These are phyloP conservation scores for Neogale vison DNA, from an alignment of 2,113 vertebrate species.

Conservation along the genomic window DNA sequence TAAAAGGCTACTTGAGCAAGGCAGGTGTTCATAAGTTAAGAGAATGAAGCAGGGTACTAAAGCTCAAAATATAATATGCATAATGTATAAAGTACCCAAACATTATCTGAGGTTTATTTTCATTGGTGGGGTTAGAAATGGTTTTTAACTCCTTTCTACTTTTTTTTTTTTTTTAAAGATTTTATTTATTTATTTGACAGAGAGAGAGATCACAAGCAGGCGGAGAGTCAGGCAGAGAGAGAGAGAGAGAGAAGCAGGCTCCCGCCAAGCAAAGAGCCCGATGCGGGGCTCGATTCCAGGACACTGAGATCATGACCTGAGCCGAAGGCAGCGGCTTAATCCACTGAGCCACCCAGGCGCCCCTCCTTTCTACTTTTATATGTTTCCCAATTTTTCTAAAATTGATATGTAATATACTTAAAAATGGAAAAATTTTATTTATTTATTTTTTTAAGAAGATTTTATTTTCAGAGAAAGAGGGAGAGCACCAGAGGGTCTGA, in stretches of 20 bases:
- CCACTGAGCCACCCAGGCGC: no score
- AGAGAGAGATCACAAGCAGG: no score
- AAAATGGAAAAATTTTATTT: background rate
- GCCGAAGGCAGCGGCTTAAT: no score
- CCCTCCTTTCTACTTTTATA: background rate
- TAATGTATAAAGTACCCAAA: background rate
- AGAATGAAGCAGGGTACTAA: background rate
- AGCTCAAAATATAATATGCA: background rate
- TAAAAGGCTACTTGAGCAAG: background rate
- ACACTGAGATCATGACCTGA: no score
- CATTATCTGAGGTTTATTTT: background rate
- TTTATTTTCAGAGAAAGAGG: background rate
- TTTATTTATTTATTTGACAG: no score
- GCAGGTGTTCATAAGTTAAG: background rate
- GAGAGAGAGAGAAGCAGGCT: no score
- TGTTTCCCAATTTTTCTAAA: background rate
- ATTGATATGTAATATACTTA: background rate
- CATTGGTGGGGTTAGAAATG: background rate
- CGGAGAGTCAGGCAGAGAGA: no score
- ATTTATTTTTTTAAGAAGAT: background rate
- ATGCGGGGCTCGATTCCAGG: no score
- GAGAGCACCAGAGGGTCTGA: background rate
- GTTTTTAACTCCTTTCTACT: background rate
- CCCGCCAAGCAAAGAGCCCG: no score
- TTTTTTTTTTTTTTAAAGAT: no score